A percentile compares a stretch with the other conserved stretches of the same genome.
Conservation (phyloP, 2,888 invertebrate species). For the Agrypnus murinus region DNA sequence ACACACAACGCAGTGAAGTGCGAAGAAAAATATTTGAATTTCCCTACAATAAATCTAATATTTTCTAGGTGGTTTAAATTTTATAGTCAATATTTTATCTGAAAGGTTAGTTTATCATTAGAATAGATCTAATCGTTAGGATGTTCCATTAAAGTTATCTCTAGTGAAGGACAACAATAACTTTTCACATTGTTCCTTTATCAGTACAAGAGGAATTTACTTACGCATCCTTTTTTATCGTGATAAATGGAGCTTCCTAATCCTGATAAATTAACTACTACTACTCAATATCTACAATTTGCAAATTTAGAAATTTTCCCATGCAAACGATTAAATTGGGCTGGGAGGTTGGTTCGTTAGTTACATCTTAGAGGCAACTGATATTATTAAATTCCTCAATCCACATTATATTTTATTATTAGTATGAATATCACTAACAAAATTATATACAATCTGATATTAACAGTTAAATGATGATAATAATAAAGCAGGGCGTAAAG, state of each 20-base stretch:
- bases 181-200: not conserved
- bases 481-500: conserved; percentile 7
- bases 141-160: conserved; percentile 15
- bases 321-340: conserved; percentile 1
- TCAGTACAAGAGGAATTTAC: not conserved
- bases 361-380: conserved; percentile 10
- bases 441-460: not conserved
- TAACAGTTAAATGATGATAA: not conserved
- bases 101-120: not conserved
- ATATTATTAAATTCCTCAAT: not conserved
- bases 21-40: too few species aligned
- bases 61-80: too few species aligned
- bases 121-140: conserved; percentile 9
- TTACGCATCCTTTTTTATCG: not conserved
- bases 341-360: not conserved
- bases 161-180: conserved; percentile 4
- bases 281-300: too few species aligned
- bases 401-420: not conserved
- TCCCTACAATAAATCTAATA: too few species aligned
- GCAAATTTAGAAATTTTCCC: not conserved
- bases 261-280: not conserved
- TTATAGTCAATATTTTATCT: not conserved
- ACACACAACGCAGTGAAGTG: too few species aligned
- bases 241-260: not conserved
- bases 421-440: not conserved